These are phyloP conservation scores for Salpingus planirostris DNA, from an alignment of 2,888 invertebrate species.

Conservation along the genomic window DNA sequence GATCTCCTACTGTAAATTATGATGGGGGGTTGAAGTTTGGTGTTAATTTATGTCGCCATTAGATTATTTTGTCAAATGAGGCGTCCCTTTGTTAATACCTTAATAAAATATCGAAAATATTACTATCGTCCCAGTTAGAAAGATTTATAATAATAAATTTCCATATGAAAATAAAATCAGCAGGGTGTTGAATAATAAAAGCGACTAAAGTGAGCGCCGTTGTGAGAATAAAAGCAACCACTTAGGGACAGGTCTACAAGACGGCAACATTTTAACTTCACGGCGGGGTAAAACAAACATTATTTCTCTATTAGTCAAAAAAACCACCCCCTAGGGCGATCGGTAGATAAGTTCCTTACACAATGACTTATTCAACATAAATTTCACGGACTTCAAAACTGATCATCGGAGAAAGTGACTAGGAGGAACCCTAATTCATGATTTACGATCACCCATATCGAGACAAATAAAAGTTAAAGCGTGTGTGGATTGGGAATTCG, in stretches of 20 bases:
- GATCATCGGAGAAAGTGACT: too few species aligned
- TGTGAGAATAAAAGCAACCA: slow-evolving; percentile 12
- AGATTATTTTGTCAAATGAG: slow-evolving; percentile 8
- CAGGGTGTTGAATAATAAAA: slow-evolving; percentile 14
- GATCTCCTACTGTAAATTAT: too few species aligned
- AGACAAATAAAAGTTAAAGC: too few species aligned
- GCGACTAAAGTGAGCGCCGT: slow-evolving; percentile 7
- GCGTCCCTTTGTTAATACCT: slow-evolving; percentile 3
- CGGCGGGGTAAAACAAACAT: slow-evolving; percentile 14
- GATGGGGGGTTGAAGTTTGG: too few species aligned
- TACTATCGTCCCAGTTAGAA: slow-evolving; percentile 4
- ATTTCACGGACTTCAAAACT: too few species aligned
- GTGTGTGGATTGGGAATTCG: too few species aligned
- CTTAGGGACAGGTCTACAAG: slow-evolving; percentile 13
- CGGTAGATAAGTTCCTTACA: slow-evolving; percentile 1
- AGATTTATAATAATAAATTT: slow-evolving; percentile 15
- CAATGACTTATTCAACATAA: too few species aligned
- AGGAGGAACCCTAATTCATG: too few species aligned
- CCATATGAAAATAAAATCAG: slow-evolving; percentile 14
- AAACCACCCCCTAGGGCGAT: slow-evolving; percentile 13
- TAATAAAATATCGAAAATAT: slow-evolving; percentile 14
- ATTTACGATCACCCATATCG: too few species aligned
- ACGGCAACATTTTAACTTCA: slow-evolving; percentile 11
- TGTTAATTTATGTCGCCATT: slow-evolving; percentile 9
- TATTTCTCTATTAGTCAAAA: slow-evolving; percentile 21